A percentile compares a stretch with the other conserved stretches of the same genome.
Evolutionary conservation across 2,888 invertebrate species (phyloP).

Genomic region (Yponomeuta malinellus): DNA sequence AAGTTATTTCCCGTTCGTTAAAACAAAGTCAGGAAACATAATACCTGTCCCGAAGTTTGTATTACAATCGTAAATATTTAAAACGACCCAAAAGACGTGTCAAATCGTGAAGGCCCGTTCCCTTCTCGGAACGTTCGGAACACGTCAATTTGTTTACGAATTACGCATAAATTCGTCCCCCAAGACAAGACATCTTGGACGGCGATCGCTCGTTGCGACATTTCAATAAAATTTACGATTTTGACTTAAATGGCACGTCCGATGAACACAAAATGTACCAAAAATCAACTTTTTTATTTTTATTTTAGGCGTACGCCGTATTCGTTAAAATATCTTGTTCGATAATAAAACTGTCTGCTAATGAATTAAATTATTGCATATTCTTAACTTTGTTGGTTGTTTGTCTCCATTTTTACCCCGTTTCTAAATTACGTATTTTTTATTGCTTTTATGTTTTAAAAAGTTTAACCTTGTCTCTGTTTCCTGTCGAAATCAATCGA

Average conservation of each 20-base stretch:
- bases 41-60: conserved; percentile 11
- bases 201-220: conserved; percentile 71
- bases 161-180: conserved; percentile 74
- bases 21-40: conserved; percentile 12
- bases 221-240: conserved; percentile 76
- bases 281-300: conserved; percentile 46
- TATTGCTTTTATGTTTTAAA: not conserved
- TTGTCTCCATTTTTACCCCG: too few species aligned
- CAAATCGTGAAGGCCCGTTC: conserved; percentile 57
- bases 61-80: conserved; percentile 31
- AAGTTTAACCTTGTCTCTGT: not conserved
- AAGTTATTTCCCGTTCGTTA: conserved; percentile 9
- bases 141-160: conserved; percentile 75
- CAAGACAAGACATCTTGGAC: conserved; percentile 71
- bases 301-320: conserved; percentile 61
- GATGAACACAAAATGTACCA: conserved; percentile 64
- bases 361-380: conserved; percentile 26
- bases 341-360: conserved; percentile 65
- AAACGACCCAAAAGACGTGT: conserved; percentile 56
- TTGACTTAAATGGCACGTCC: conserved; percentile 72
- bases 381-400: not conserved
- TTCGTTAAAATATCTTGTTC: conserved; percentile 71
- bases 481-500: not conserved
- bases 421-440: too few species aligned
- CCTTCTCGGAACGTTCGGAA: conserved; percentile 60